phyloP scores from a whole-genome alignment of 2,797 vertebrate genomes.

The Tympanoctomys barrerae region DNA sequence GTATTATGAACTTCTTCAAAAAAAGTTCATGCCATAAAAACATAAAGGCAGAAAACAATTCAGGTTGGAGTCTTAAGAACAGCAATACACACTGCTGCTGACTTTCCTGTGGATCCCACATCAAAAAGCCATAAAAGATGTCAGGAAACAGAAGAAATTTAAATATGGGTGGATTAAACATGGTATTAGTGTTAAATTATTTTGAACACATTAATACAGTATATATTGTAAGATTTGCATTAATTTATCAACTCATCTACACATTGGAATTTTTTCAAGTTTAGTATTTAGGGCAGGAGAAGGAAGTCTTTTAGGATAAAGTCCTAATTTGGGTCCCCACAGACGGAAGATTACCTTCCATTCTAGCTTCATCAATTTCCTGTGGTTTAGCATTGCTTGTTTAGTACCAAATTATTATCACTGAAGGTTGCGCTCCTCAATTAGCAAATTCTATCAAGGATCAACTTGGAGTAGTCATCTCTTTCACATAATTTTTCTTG shows the following conservation, averaged over 20 bases:
- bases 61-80: not conserved
- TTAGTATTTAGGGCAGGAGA: not conserved
- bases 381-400: not conserved
- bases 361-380: not conserved
- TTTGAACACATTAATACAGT: not conserved
- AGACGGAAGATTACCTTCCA: not conserved
- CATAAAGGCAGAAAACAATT: not conserved
- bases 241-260: conserved; percentile 9
- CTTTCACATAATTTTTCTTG: not conserved
- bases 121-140: not conserved
- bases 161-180: not conserved
- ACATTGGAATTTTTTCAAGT: conserved; percentile 26
- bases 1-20: not conserved
- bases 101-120: not conserved
- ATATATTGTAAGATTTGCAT: not conserved
- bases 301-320: not conserved
- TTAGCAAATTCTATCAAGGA: not conserved
- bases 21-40: not conserved
- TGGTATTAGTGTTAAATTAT: not conserved
- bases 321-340: not conserved
- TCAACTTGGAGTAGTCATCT: not conserved
- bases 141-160: conserved; percentile 26
- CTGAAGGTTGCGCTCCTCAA: not conserved
- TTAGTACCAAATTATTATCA: not conserved
- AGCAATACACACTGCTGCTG: not conserved